Evolutionary conservation across 2,113 vertebrate genomes (phyloP), one percentile per base, ranked within the genome.

Genomic region (Campylomormyrus tamandua): DNA sequence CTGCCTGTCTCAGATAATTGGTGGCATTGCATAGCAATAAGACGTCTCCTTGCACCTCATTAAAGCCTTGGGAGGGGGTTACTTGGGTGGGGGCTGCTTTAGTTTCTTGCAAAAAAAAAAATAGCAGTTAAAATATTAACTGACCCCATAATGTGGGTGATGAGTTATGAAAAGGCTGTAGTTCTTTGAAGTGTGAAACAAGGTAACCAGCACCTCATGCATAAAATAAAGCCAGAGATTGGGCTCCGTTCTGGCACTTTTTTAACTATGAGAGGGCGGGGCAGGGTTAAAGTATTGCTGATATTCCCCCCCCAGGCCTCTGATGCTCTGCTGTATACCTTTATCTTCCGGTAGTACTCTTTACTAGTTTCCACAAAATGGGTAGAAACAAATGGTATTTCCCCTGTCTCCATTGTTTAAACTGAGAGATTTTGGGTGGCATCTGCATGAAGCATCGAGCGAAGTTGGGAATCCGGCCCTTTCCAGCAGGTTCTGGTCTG

Each of bases 11-110:
- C 94, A 95, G 95, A 96, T 97, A 97, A 97, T 96, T 97, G 96
- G 96, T 96, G 96, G 96, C 95, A 95, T 93, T 93, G 96, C 96
- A 97, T 97, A 96, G 94, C 95, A 97, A 96, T 95, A 96, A 96
- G 94, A 93, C 94, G 94, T 96, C 96, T 96, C 94, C 96, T 93
- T 93, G 93, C 62, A 93, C 95, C 96, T 97, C 95, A 96, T 95
- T 94, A 96, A 91, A 95, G 93, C 91, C 70, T 27, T 90, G 90
- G 9, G 92, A 91, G 92, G 91, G 95, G 96, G 95, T 95, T 95
- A 96, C 92, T 95, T 93, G 94, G 94, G 92, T 93, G 94, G 94
- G 94, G 91, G 46, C 93, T 95, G 94, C 94, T 96, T 95, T 95
- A 92, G 94, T 95, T 96, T 95, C 95, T 94, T 96, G 96, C 94